Evolutionary conservation across 2,113 vertebrate species (phyloP).

Genomic region (Salminus brasiliensis): DNA sequence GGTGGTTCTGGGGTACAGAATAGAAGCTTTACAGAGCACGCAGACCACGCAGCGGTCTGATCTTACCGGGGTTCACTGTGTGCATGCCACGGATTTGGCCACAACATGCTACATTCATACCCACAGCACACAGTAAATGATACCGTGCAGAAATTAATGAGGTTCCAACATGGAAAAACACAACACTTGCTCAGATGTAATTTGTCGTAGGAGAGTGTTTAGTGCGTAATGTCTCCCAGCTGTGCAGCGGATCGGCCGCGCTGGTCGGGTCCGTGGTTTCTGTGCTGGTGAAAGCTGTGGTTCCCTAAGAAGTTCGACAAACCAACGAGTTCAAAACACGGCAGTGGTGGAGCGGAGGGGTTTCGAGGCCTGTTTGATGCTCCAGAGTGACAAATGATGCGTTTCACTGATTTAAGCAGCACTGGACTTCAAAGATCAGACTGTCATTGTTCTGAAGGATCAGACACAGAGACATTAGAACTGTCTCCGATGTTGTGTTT

Average conservation of each 20-base stretch:
- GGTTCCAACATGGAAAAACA: constrained; percentile 32
- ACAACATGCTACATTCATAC: constrained; percentile 9
- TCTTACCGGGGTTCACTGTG: neutral
- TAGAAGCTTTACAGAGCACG: neutral
- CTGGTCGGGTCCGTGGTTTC: constrained; percentile 41
- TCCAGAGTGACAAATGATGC: constrained; percentile 19
- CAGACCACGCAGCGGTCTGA: neutral
- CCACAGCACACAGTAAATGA: constrained; percentile 9
- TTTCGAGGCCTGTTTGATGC: constrained; percentile 29
- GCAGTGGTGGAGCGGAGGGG: neutral
- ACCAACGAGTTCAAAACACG: constrained; percentile 21
- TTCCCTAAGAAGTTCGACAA: constrained; percentile 44
- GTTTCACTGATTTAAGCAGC: constrained; percentile 6
- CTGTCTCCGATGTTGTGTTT: too few relatives aligned
- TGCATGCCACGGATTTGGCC: neutral
- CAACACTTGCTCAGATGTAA: constrained; percentile 9
- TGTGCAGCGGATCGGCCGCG: constrained; percentile 35
- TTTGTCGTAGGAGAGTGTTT: constrained; percentile 27
- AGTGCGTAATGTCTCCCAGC: constrained; percentile 55
- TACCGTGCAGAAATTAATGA: constrained; percentile 30
- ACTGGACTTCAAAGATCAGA: neutral
- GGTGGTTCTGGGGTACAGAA: neutral
- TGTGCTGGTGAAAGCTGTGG: constrained; percentile 29
- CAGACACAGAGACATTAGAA: too few relatives aligned
- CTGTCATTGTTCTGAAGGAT: neutral